Evolutionary conservation across 2,888 invertebrate species (phyloP), one percentile per base, ranked within the genome.

Genomic region (Cantharis rustica): DNA sequence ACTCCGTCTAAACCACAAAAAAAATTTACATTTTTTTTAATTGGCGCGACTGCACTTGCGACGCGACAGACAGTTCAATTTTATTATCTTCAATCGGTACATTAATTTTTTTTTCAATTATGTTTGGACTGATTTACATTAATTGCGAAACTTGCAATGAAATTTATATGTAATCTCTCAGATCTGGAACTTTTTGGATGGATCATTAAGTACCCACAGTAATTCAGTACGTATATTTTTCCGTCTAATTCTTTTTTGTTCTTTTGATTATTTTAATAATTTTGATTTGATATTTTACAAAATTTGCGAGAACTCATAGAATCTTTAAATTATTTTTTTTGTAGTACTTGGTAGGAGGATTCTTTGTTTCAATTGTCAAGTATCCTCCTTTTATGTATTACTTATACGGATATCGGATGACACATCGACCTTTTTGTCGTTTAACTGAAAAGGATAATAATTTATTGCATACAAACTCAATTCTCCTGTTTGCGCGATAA

Each of bases 401-500:
- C 47, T 47, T 47, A 47, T 76, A 71, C 74, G 73, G 73, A 74
- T 77, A 77, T 47, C 71, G 74, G 77, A 77, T 77, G 77, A 77
- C 77, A 71, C 71, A 74, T 77, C 68, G 63, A 71, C 62, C 74
- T 77, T 77, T 75, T 77, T 47, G 47, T n/a, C n/a, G n/a, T 47
- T 47, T 47, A 47, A 47, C 47, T 47, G 47, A 47, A 47, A 47
- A 47, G 47, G 47, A 47, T 47, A 47, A 47, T 47, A 47, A 47
- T 47, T 66, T 66, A 20, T 20, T 11, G 64, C 7, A 71, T 69
- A 78, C 71, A 75, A 78, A 75, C 78, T 75, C 73, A 73, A 75
- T 78, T 78, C 71, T 73, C 64, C 27, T 71, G 72, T 72, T 77
- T 78, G 78, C 73, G 75, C 70, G 75, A 75, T 77, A 77, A 77